A percentile compares a stretch with the other conserved stretches of the same genome.
phyloP scores from a whole-genome alignment of 2,797 vertebrate genomes.

The Anabacerthia variegaticeps region DNA sequence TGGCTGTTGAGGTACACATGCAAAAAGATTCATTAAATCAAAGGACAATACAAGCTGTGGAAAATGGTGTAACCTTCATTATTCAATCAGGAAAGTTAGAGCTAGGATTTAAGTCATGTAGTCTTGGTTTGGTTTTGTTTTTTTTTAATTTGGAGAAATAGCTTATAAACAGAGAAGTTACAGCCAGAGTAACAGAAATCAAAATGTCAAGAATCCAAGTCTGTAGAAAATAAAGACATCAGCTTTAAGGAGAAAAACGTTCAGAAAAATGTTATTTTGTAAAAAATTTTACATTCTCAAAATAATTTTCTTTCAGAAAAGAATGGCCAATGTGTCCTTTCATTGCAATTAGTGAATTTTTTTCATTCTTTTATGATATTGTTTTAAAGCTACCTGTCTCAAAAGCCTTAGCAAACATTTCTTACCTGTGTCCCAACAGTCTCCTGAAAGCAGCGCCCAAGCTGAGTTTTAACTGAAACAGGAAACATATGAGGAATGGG shows the following conservation, averaged over 20 bases:
- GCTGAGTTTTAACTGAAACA: constrained; percentile 86
- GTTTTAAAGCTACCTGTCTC: neutral
- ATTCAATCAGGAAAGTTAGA: neutral
- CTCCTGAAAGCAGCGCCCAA: constrained; percentile 98
- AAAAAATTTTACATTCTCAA: neutral
- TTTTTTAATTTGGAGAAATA: neutral
- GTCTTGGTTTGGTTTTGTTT: no score
- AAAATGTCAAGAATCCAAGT: neutral
- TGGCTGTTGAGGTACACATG: neutral
- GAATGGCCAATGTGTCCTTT: neutral
- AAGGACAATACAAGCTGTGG: neutral
- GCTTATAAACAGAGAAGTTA: neutral
- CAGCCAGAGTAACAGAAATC: neutral
- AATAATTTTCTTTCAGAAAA: neutral
- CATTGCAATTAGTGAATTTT: neutral
- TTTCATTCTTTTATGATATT: neutral
- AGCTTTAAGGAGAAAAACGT: neutral
- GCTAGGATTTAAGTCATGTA: neutral
- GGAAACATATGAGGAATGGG: constrained; percentile 86
- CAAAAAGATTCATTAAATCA: neutral
- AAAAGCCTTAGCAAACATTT: neutral
- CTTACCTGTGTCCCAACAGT: constrained; percentile 91
- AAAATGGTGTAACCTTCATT: neutral
- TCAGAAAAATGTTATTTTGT: neutral
- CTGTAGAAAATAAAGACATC: neutral